Evolutionary conservation across 2,797 vertebrate species (phyloP), one percentile per base, ranked within the genome.

Genomic region (Pitangus sulphuratus): DNA sequence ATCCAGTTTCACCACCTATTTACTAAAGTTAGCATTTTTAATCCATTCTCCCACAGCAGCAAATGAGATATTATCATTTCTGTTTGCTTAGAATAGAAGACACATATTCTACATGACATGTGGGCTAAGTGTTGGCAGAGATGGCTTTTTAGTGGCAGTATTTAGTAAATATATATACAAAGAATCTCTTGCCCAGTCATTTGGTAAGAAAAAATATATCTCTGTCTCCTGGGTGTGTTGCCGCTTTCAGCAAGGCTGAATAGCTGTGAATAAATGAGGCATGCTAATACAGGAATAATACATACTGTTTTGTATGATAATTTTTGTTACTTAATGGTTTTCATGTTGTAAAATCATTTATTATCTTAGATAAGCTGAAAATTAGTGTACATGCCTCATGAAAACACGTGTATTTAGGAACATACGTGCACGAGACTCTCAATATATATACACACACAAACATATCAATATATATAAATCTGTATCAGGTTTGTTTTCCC

Each of bases 1-100:
- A 68, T 76, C 39, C 39, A 57, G 28, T 62, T 72, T 58, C 47
- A 65, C 42, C 2, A 3, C 11, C 31, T 79, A 15, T 81, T 82
- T 68, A 40, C 86, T 88, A 84, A 2, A 2, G 62, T 62, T 79
- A 75, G 9, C 69, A 71, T 95, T 90, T 88, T 57, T 75, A 58
- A 65, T 61, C 61, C 10, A 0, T 54, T 93, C 61, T 90, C 12
- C 31, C 2, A 0, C 57, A 65, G 61, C 33, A 64, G n/a, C 60
- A 78, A 89, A 56, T 64, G 66, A 1, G 6, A 78, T 79, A 76
- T 22, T 66, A 48, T 13, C 20, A 28, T 79, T 95, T 87, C 75
- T 90, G 37, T 65, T 33, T 37, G 53, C 85, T 91, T 44, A 88
- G 61, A 92, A 88, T 68, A 88, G 90, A 87, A 86, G 80, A 26